Evolutionary conservation across 2,888 invertebrate species (phyloP).

Genomic region (Endotricha flammealis): DNA sequence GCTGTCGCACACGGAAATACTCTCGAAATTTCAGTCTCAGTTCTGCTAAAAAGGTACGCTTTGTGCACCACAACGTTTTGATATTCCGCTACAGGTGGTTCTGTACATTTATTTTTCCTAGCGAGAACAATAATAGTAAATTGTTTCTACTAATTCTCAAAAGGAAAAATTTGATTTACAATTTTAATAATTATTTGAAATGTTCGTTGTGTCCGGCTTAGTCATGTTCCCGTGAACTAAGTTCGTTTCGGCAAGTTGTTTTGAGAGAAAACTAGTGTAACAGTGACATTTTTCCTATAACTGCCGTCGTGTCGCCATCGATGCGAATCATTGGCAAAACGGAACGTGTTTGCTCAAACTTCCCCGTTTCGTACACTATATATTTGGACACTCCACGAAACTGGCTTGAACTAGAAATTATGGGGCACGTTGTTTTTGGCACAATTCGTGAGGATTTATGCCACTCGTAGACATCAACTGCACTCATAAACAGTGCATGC

Average conservation of each 20-base stretch:
- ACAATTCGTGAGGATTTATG: conserved; percentile 61
- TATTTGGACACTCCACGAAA: conserved; percentile 40
- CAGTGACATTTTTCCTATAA: conserved; percentile 9
- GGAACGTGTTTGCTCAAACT: conserved; percentile 41
- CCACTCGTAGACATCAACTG: conserved; percentile 55
- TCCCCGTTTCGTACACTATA: conserved; percentile 34
- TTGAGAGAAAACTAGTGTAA: conserved; percentile 6
- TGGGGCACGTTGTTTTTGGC: conserved; percentile 57
- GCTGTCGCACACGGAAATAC: conserved; percentile 41
- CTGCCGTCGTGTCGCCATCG: conserved; percentile 22
- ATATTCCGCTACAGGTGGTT: conserved; percentile 51
- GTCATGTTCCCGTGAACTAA: too few species aligned
- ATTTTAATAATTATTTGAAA: too few species aligned
- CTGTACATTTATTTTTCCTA: conserved; percentile 27
- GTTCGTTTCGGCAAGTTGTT: conserved; percentile 6
- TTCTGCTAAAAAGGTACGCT: conserved; percentile 48
- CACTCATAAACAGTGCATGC: conserved; percentile 67
- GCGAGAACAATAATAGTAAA: background rate
- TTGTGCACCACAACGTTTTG: conserved; percentile 42
- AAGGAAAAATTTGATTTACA: too few species aligned
- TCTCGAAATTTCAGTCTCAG: conserved; percentile 45
- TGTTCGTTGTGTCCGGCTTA: too few species aligned
- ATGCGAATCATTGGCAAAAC: conserved; percentile 35
- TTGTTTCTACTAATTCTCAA: too few species aligned
- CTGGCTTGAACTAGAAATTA: conserved; percentile 38